Percentiles rank a stretch among this genome's conserved stretches.
phyloP scores from a whole-genome alignment of 2,113 vertebrate genomes.

The Dascyllus trimaculatus region DNA sequence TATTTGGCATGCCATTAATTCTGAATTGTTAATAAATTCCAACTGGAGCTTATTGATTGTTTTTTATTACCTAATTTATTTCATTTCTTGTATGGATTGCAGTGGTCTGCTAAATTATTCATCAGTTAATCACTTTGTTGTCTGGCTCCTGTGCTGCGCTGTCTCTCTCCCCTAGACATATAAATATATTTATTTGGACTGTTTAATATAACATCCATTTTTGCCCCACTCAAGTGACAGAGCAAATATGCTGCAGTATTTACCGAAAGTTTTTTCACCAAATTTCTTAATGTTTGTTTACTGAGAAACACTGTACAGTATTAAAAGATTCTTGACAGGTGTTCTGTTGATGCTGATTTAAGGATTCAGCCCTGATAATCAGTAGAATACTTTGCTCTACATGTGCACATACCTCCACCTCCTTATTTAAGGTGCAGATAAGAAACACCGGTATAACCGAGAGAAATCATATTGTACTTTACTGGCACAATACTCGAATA shows the following conservation, averaged over 20 bases:
- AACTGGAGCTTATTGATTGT: conserved; percentile 33
- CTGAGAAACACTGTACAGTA: not conserved
- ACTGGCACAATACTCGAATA: too few relatives aligned
- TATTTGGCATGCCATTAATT: conserved; percentile 41
- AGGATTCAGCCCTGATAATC: not conserved
- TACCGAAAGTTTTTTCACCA: not conserved
- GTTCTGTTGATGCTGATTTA: not conserved
- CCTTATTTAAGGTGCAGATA: not conserved
- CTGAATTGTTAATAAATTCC: conserved; percentile 43
- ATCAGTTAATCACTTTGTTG: conserved; percentile 37
- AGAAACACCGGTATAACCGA: not conserved
- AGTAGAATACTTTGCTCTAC: not conserved
- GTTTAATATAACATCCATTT: not conserved
- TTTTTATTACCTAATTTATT: conserved; percentile 49
- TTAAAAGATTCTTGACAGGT: not conserved
- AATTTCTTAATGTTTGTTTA: conserved; percentile 5
- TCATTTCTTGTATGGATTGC: conserved; percentile 42
- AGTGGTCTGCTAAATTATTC: conserved; percentile 58
- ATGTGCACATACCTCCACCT: not conserved
- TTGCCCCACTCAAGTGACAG: not conserved
- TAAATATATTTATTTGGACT: conserved; percentile 19
- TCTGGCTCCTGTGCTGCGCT: conserved; percentile 25
- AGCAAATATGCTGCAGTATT: too few relatives aligned
- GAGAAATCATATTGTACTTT: not conserved
- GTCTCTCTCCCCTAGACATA: not conserved